phyloP scores from a whole-genome alignment of 2,113 vertebrate genomes.

The Chlorodrepanis virens region DNA sequence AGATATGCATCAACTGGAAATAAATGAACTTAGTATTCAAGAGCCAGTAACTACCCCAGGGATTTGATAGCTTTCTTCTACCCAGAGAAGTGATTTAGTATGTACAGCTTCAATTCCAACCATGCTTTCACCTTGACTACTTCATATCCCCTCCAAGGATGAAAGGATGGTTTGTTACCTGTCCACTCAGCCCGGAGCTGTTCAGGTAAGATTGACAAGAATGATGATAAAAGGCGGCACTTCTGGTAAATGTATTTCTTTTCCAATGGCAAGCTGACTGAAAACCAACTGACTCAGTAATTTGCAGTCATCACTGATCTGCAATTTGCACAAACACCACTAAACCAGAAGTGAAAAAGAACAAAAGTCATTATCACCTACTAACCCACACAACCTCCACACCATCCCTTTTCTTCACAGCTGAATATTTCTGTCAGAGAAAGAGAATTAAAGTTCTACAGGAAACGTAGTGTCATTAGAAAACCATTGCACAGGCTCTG shows the following conservation, averaged over 20 bases:
- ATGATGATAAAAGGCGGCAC: not conserved
- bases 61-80: not conserved
- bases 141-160: not conserved
- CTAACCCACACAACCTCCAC: not conserved
- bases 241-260: not conserved
- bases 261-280: not conserved
- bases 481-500: not conserved
- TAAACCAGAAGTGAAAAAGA: not conserved
- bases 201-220: not conserved
- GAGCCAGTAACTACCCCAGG: slow-evolving; percentile 7
- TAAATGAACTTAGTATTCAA: slow-evolving; percentile 16
- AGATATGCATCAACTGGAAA: slow-evolving; percentile 27
- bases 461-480: not conserved
- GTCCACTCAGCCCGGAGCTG: not conserved
- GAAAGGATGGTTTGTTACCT: not conserved
- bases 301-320: not conserved
- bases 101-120: not conserved
- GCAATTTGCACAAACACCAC: not conserved
- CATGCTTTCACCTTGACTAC: not conserved
- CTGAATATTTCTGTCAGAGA: not conserved
- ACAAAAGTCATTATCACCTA: not conserved
- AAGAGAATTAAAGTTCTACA: not conserved
- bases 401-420: not conserved
- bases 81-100: not conserved
- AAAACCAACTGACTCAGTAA: not conserved